These are phyloP conservation scores for Zoanthus sociatus DNA, from an alignment of 92 coral and sea anemone genomes.

Conservation along the genomic window DNA sequence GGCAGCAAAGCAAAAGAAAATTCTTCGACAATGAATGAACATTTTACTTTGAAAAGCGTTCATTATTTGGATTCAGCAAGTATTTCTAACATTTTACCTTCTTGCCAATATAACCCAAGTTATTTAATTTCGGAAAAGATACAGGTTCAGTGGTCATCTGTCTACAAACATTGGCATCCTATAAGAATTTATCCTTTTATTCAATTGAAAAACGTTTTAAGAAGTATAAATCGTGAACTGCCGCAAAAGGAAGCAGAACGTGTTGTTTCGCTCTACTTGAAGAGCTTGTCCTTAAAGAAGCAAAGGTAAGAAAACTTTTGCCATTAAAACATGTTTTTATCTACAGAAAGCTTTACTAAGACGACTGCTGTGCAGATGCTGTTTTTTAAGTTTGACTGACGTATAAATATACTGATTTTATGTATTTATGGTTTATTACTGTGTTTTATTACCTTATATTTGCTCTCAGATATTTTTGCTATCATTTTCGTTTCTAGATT, in stretches of 20 bases:
- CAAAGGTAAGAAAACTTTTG: not conserved
- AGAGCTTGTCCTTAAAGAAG: not conserved
- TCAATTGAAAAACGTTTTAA: not conserved
- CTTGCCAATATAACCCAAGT: constrained; percentile 20
- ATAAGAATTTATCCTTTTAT: constrained; percentile 17
- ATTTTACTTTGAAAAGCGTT: constrained; percentile 9
- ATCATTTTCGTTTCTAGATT: too few relatives aligned
- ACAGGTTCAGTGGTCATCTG: constrained; percentile 14
- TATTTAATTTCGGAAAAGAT: constrained; percentile 8
- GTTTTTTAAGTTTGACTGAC: too few relatives aligned
- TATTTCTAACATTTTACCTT: not conserved
- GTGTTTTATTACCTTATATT: too few relatives aligned
- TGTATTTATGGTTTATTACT: too few relatives aligned
- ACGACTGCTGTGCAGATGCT: too few relatives aligned
- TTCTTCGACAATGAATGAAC: constrained; percentile 3
- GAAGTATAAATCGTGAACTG: constrained; percentile 8
- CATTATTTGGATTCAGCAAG: not conserved
- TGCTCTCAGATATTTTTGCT: too few relatives aligned
- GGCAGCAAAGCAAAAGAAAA: not conserved
- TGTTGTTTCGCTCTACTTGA: constrained; percentile 23
- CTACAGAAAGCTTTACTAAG: too few relatives aligned
- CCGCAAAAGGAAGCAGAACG: constrained; percentile 8
- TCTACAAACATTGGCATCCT: constrained; percentile 23
- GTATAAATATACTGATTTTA: too few relatives aligned
- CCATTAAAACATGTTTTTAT: not conserved